Percentiles rank a stretch among this genome's conserved stretches.
These are phyloP conservation scores for Vireo altiloquus DNA, from an alignment of 2,113 vertebrate species.

Conservation along the genomic window DNA sequence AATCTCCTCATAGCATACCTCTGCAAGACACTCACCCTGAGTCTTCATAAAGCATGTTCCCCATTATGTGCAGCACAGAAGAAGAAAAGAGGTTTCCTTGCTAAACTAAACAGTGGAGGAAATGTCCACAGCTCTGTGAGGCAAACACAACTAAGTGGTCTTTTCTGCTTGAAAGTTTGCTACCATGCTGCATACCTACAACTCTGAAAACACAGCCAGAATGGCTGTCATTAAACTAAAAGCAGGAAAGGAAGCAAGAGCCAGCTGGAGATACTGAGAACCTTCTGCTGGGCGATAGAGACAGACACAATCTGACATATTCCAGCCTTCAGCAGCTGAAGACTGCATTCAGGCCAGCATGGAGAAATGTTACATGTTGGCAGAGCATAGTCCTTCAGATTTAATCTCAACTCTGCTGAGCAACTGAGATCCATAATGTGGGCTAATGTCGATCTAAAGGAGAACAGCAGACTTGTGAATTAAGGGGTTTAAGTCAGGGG, in stretches of 20 bases:
- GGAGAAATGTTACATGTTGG: background rate
- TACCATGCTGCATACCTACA: background rate
- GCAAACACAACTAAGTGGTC: background rate
- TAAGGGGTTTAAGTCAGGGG: background rate
- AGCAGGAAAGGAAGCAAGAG: background rate
- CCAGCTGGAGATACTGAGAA: background rate
- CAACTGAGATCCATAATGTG: background rate
- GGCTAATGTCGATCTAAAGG: background rate
- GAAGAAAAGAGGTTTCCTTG: background rate
- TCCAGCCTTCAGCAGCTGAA: background rate
- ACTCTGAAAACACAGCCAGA: background rate
- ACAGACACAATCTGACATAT: background rate
- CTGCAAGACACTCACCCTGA: background rate
- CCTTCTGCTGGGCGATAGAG: background rate
- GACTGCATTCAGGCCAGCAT: rapidly evolving
- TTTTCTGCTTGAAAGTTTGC: background rate
- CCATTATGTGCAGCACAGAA: rapidly evolving
- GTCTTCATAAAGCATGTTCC: background rate
- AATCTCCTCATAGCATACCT: background rate
- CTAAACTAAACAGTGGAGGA: background rate
- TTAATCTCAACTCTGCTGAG: background rate
- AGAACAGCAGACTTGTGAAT: background rate
- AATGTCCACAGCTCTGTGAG: background rate
- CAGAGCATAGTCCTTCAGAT: background rate
- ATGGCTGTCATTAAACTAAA: background rate